Base-by-base conservation (phyloP, 2,113 vertebrate genomes). In the Gopherus evgoodei region DNA sequence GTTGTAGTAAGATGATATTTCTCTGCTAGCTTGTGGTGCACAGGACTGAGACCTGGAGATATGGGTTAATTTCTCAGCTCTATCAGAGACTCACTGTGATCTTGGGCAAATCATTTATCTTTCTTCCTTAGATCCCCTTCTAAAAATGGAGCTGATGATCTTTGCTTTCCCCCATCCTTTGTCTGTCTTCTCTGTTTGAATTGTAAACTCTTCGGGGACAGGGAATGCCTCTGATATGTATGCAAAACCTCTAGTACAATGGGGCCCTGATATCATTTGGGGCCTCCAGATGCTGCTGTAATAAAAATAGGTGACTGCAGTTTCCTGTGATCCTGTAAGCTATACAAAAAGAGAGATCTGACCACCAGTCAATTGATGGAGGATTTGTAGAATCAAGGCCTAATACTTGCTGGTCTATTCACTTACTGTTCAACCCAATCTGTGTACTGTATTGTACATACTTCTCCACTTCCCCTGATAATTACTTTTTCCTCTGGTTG, bases 171-270 rank as follows among this genome's bases (percentile, higher is more conserved):
- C 79, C 72, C 89, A 49, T 47, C 78, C 35, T 86, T 86, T 89
- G 81, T 72, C 54, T 93, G 79, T 88, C 92, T 75, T 17, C 38
- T 92, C 90, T 88, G 4, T 91, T 96, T 88, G 79, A 79, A 75
- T 12, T 92, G 79, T 65, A 88, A 95, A 96, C 91, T 94, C 89
- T 87, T 83, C 83, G 84, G 85, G 75, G 81, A 89, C 83, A 83
- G 57, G 10, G 90, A 83, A 38, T 47, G 25, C 84, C 56, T 85
- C 49, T 91, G 90, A 86, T 81, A 49, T 95, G 25, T 13, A 0
- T 35, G 13, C 53, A 84, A 19, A 11, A 38, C 69, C 16, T 62
- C 83, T 93, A 19, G 0, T 54, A 78, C 8, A 85, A 81, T 84
- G 90, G 91, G 42, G 86, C 72, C 72, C 53, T 24, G 25, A 94